Base-by-base conservation (phyloP, 1,140 invertebrate genomes). In the Drosophila bocki region DNA sequence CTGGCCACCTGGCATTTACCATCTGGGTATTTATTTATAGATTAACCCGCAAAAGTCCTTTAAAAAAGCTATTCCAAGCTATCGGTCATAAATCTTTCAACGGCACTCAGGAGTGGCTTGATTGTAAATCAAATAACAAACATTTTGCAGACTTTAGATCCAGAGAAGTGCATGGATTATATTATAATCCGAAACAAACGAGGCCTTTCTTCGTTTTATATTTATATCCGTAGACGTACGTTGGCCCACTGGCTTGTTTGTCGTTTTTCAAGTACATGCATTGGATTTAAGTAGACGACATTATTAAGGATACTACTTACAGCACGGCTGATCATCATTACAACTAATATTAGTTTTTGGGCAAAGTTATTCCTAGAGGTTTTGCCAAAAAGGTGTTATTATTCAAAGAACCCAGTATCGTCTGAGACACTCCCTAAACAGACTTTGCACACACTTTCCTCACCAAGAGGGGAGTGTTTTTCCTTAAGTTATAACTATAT, bases 111-210 rank as follows among this genome's bases (percentile, higher is more conserved):
- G 33, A 60, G 22, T 37, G n/a, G 3, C 19, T 7, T n/a, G 74
- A 60, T 77, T 78, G 37, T 61, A 69, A 69, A 78, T 78, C 75
- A 78, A 76, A 37, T 7, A 69, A 44, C 17, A 68, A 68, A 22
- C 35, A 22, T 29, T 41, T 26, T 17, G 32, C 44, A 59, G 70
- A 51, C 37, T 72, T 60, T 51, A 72, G 70, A 72, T 72, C 32
- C 70, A 11, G 26, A 50, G 32, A 51, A 51, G 53, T 59, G 26
- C 44, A 29, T 19, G 29, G 50, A 33, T 39, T 57, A 50, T 57
- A 42, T 60, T 42, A n/a, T 32, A 58, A 51, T 44, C n/a, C 44
- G 7, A 41, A 35, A n/a, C 29, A 48, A 50, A 70, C 35, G 13
- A 32, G 17, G 35, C 33, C 8, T 48, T 32, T 41, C 13, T 39